A percentile compares a stretch with the other conserved stretches of the same genome.
These are phyloP conservation scores for Rhynchophorus ferrugineus DNA, from an alignment of 1,140 invertebrate genomes.

Conservation along the genomic window DNA sequence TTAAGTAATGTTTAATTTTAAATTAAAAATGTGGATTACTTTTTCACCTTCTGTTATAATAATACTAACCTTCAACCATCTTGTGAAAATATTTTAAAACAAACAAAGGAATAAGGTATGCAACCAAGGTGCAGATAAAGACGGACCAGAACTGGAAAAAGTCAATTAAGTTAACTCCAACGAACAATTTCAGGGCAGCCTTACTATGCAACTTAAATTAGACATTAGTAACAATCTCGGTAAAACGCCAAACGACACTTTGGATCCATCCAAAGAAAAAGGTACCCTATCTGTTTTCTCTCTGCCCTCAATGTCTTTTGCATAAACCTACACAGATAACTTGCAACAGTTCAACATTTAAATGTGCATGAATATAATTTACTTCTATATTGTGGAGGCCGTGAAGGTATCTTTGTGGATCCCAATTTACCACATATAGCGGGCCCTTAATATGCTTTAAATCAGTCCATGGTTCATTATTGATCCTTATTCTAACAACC, in stretches of 20 bases:
- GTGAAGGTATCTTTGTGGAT: slow-evolving; percentile 52
- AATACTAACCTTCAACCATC: too few species aligned
- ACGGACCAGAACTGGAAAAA: slow-evolving; percentile 59
- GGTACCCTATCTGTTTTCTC: slow-evolving; percentile 53
- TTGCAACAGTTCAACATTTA: background rate
- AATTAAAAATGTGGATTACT: too few species aligned
- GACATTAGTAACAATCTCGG: slow-evolving; percentile 66
- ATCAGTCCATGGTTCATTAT: slow-evolving; percentile 54
- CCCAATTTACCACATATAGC: slow-evolving; percentile 67
- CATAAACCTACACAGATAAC: slow-evolving; percentile 46
- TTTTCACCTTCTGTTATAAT: too few species aligned
- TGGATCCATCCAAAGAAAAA: slow-evolving; percentile 70
- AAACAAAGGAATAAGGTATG: slow-evolving; percentile 58
- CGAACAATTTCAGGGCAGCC: slow-evolving; percentile 31
- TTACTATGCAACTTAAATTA: slow-evolving; percentile 64
- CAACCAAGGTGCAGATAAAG: slow-evolving; percentile 53
- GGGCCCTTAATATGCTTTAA: slow-evolving; percentile 56
- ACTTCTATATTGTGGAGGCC: slow-evolving; percentile 69
- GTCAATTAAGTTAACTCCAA: slow-evolving; percentile 1
- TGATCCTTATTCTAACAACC: slow-evolving; percentile 57
- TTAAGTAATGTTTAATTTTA: too few species aligned
- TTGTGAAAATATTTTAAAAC: slow-evolving; percentile 50
- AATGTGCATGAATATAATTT: background rate
- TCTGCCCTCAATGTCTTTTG: slow-evolving; percentile 53
- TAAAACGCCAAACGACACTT: slow-evolving; percentile 56